A percentile compares a stretch with the other conserved stretches of the same genome.
These are phyloP conservation scores for Ophraella communa DNA, from an alignment of 2,888 invertebrate genomes.

Conservation along the genomic window DNA sequence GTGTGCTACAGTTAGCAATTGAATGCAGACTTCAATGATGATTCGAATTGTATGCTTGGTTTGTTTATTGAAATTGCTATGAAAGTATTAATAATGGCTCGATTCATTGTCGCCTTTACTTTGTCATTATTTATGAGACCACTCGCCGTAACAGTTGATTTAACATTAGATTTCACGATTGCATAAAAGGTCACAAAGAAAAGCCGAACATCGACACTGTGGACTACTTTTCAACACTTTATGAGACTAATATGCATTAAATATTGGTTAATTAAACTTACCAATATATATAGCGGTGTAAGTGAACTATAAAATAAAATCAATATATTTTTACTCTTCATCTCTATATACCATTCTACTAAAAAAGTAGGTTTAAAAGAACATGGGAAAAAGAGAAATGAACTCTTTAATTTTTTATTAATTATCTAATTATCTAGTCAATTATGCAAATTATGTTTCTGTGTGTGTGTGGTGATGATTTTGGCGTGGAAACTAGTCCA, in stretches of 20 bases:
- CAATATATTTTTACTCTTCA: too few species aligned
- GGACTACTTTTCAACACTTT: not conserved
- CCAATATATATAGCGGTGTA: too few species aligned
- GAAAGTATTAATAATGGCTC: not conserved
- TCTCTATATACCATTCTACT: too few species aligned
- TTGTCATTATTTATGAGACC: not conserved
- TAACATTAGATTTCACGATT: slow-evolving; percentile 1
- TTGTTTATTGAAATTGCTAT: not conserved
- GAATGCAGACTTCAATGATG: not conserved
- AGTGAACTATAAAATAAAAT: too few species aligned
- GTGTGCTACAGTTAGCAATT: not conserved
- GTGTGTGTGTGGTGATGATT: too few species aligned
- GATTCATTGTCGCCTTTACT: not conserved
- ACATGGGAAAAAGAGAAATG: too few species aligned
- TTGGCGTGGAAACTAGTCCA: too few species aligned
- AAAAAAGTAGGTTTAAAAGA: too few species aligned
- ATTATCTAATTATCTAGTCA: too few species aligned
- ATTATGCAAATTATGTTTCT: too few species aligned
- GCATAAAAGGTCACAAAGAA: slow-evolving; percentile 6
- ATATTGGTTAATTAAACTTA: not conserved
- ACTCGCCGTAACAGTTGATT: not conserved
- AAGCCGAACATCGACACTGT: slow-evolving; percentile 1
- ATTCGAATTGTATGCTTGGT: not conserved
- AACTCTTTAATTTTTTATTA: too few species aligned
- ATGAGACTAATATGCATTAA: not conserved